Evolutionary conservation across 2,113 vertebrate genomes (phyloP).

Genomic region (Microtus oregoni): DNA sequence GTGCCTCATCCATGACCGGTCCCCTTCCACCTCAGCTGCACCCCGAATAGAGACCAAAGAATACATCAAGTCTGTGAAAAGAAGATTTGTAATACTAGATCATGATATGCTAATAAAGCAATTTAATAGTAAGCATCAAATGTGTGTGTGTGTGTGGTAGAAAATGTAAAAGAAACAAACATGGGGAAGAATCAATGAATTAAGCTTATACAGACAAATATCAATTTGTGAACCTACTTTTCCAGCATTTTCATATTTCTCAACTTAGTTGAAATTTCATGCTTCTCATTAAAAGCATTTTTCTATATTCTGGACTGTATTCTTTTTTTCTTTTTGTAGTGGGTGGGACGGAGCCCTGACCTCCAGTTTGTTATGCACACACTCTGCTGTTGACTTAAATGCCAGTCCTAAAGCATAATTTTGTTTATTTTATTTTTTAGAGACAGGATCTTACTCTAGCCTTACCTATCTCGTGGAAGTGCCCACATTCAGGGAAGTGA

Average conservation of each 20-base stretch:
- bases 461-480: not conserved
- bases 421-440: not conserved
- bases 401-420: not conserved
- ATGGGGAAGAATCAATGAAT: not conserved
- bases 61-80: not conserved
- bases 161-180: not conserved
- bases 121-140: not conserved
- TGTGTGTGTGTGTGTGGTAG: not conserved
- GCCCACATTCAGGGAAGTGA: not conserved
- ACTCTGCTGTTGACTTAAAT: not conserved
- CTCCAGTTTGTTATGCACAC: not conserved
- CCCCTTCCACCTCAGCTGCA: fast-evolving
- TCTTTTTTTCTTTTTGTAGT: not conserved
- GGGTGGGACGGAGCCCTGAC: too few species aligned
- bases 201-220: not conserved
- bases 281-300: not conserved
- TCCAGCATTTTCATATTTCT: not conserved
- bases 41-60: not conserved
- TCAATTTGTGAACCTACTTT: not conserved
- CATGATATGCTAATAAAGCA: not conserved
- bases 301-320: not conserved
- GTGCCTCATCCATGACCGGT: fast-evolving
- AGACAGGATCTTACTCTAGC: not conserved
- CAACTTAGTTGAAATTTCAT: not conserved
- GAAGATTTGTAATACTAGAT: not conserved